Evolutionary conservation across 2,797 vertebrate genomes (phyloP).

Genomic region (Brachyrhaphis roseni): DNA sequence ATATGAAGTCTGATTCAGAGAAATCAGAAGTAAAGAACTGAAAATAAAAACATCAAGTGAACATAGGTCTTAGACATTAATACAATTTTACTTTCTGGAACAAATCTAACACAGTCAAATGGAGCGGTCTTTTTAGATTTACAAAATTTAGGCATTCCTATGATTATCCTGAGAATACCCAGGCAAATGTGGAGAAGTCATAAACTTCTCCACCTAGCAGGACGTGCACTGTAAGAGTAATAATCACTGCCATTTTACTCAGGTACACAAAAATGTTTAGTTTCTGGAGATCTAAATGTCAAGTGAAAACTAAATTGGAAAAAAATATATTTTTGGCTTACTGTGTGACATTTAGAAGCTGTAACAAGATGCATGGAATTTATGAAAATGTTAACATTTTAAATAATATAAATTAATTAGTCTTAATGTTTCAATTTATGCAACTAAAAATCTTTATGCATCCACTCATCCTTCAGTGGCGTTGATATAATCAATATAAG

Average conservation of each 20-base stretch:
- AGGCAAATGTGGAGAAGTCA: background rate
- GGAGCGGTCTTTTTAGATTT: background rate
- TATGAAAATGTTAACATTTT: background rate
- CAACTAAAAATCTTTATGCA: background rate
- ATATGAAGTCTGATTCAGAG: conserved; percentile 1
- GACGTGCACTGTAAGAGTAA: background rate
- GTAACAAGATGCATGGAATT: background rate
- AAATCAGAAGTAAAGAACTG: background rate
- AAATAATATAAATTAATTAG: background rate
- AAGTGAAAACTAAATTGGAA: background rate
- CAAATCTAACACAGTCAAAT: background rate
- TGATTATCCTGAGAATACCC: background rate
- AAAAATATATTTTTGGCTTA: background rate
- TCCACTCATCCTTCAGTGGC: background rate
- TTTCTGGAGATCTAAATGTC: background rate
- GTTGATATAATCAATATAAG: background rate
- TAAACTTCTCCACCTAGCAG: background rate
- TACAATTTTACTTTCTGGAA: background rate
- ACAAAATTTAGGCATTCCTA: background rate
- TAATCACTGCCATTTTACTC: background rate
- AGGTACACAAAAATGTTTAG: background rate
- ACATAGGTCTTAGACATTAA: background rate
- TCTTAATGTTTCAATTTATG: background rate
- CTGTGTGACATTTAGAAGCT: background rate
- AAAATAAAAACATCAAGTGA: background rate